Evolutionary conservation across 2,113 vertebrate species (phyloP).

Genomic region (Falcunculus frontatus): DNA sequence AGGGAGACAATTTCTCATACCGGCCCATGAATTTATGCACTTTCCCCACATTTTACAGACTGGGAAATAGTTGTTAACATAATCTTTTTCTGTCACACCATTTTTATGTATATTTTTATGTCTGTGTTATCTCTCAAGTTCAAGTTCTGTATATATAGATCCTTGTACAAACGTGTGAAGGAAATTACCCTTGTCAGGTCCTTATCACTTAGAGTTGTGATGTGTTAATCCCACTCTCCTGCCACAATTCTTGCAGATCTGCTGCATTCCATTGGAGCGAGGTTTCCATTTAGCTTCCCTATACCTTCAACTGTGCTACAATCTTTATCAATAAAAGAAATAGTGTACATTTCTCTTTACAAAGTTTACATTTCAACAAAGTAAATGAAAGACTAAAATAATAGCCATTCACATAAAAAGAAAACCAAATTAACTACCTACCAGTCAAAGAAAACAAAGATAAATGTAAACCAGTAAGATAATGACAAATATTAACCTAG

Average conservation of each 20-base stretch:
- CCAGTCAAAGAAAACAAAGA: neutral
- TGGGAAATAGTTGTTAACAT: slow-evolving; percentile 64
- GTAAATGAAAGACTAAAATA: neutral
- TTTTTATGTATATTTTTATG: slow-evolving; percentile 52
- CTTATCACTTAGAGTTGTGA: neutral
- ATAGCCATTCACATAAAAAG: neutral
- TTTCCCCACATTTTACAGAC: slow-evolving; percentile 46
- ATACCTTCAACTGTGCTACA: neutral
- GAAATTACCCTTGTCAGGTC: slow-evolving; percentile 20
- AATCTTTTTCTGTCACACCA: slow-evolving; percentile 45
- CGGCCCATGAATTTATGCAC: slow-evolving; percentile 71
- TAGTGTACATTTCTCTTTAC: neutral
- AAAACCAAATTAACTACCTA: neutral
- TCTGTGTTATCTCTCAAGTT: slow-evolving; percentile 22
- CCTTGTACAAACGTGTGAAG: neutral
- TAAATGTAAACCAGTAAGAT: neutral
- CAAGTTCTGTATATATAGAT: neutral
- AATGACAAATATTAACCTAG: neutral
- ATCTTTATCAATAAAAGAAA: neutral
- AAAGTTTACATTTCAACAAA: neutral
- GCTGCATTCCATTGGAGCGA: neutral
- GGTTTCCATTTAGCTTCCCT: neutral
- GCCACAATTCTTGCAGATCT: neutral
- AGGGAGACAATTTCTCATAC: slow-evolving; percentile 68
- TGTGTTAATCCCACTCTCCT: neutral